Conservation (phyloP, 2,113 vertebrate species). For the Scortum barcoo region DNA sequence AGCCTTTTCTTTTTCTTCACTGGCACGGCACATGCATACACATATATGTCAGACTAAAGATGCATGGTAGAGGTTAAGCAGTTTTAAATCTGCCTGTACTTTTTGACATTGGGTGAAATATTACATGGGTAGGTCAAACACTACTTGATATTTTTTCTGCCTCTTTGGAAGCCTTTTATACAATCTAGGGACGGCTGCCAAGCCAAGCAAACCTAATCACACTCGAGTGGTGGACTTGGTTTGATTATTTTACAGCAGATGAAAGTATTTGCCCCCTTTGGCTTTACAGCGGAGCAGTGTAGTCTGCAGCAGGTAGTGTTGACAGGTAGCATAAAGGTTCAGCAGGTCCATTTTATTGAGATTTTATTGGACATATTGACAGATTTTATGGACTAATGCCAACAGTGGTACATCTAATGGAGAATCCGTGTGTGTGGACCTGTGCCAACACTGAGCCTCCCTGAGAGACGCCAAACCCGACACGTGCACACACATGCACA, state of each 20-base stretch:
- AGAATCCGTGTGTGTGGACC: slow-evolving; percentile 17
- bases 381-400: slow-evolving; percentile 45
- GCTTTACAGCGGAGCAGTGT: slow-evolving; percentile 11
- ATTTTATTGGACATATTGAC: slow-evolving; percentile 50
- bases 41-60: not conserved
- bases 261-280: slow-evolving; percentile 51
- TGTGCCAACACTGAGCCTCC: slow-evolving; percentile 22
- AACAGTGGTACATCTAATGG: slow-evolving; percentile 26
- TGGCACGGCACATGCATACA: not conserved
- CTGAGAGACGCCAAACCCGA: not conserved
- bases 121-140: slow-evolving; percentile 35
- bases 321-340: slow-evolving; percentile 66
- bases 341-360: slow-evolving; percentile 50
- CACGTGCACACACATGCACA: not conserved
- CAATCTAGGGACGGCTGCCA: slow-evolving; percentile 48
- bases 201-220: slow-evolving; percentile 67
- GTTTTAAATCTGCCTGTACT: slow-evolving; percentile 16
- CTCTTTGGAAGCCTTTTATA: slow-evolving; percentile 35
- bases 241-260: slow-evolving; percentile 61
- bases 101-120: slow-evolving; percentile 53
- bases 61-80: not conserved
- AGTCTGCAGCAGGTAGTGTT: slow-evolving; percentile 32
- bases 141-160: slow-evolving; percentile 39
- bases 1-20: not conserved
- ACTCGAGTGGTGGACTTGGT: slow-evolving; percentile 44